Evolutionary conservation across 1,140 invertebrate species (phyloP).

Genomic region (Heterodera carotae): DNA sequence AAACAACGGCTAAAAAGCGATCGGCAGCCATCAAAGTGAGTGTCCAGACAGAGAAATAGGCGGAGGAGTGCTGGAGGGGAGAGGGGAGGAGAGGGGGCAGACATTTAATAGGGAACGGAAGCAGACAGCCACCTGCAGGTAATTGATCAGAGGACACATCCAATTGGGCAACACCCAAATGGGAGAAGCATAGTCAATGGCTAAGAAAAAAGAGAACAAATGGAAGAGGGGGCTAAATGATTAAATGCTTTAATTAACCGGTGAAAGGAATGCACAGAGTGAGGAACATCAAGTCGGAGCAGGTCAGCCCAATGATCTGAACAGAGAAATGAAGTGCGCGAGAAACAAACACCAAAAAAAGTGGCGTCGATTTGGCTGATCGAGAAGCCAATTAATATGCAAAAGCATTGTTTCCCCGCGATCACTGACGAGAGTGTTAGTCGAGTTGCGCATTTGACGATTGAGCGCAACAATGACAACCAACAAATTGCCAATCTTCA

Average conservation of each 20-base stretch:
- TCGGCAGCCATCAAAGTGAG: slow-evolving; percentile 92
- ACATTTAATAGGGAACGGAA: not conserved
- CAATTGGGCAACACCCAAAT: slow-evolving; percentile 75
- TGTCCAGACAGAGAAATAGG: slow-evolving; percentile 89
- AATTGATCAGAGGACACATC: slow-evolving; percentile 62
- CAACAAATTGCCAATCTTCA: slow-evolving; percentile 54
- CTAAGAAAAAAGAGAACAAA: slow-evolving; percentile 60
- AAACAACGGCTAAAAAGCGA: slow-evolving; percentile 77
- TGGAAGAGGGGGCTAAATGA: not conserved
- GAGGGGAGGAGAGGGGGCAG: not conserved
- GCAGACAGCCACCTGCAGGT: slow-evolving; percentile 51
- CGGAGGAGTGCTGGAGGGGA: slow-evolving; percentile 73
- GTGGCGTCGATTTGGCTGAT: not conserved
- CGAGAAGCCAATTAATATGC: no score
- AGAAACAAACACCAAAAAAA: not conserved
- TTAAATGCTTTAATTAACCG: not conserved
- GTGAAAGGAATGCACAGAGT: slow-evolving; percentile 93
- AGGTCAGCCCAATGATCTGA: slow-evolving; percentile 52
- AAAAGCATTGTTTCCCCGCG: not conserved
- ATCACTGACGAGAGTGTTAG: slow-evolving; percentile 62
- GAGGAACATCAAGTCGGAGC: slow-evolving; percentile 87
- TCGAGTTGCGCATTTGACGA: slow-evolving; percentile 61
- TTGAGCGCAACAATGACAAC: slow-evolving; percentile 61
- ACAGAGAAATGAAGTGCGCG: not conserved
- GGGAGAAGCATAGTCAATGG: slow-evolving; percentile 80